phyloP scores from a whole-genome alignment of 1,140 invertebrate genomes.

The Drosophila ohnishii region DNA sequence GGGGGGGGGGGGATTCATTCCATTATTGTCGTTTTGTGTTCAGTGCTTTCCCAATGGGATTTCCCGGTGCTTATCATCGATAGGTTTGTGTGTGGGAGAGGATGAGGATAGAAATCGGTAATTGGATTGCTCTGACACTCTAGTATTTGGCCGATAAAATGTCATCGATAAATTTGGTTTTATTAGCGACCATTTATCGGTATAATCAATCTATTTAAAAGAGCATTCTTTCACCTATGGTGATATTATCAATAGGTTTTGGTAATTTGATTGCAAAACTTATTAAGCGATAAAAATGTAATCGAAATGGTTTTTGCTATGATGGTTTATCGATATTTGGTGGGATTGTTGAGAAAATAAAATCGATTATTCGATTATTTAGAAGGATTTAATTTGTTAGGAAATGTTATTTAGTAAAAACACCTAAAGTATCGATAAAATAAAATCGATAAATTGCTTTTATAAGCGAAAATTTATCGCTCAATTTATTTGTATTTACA shows the following conservation, averaged over 20 bases:
- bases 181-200: slow-evolving; percentile 13
- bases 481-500: too few species aligned
- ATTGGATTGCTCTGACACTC: slow-evolving; percentile 30
- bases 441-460: background rate
- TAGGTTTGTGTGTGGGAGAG: slow-evolving; percentile 18
- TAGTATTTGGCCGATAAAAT: slow-evolving; percentile 25
- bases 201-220: slow-evolving; percentile 19
- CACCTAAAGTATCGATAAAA: too few species aligned
- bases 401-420: too few species aligned
- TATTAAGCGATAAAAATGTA: background rate
- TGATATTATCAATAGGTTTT: background rate
- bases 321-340: background rate
- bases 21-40: slow-evolving; percentile 40
- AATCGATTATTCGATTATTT: too few species aligned
- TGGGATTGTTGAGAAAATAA: background rate
- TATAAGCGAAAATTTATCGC: too few species aligned
- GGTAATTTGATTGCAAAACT: background rate
- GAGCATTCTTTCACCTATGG: too few species aligned
- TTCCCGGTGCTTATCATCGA: slow-evolving; percentile 38
- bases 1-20: slow-evolving; percentile 27
- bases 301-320: background rate
- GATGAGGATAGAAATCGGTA: slow-evolving; percentile 4
- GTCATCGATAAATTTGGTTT: slow-evolving; percentile 22
- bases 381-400: too few species aligned
- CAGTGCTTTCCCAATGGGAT: slow-evolving; percentile 29